Percentiles rank a stretch among this genome's conserved stretches.
These are phyloP conservation scores for Solea senegalensis DNA, from an alignment of 2,113 vertebrate species.

Conservation along the genomic window DNA sequence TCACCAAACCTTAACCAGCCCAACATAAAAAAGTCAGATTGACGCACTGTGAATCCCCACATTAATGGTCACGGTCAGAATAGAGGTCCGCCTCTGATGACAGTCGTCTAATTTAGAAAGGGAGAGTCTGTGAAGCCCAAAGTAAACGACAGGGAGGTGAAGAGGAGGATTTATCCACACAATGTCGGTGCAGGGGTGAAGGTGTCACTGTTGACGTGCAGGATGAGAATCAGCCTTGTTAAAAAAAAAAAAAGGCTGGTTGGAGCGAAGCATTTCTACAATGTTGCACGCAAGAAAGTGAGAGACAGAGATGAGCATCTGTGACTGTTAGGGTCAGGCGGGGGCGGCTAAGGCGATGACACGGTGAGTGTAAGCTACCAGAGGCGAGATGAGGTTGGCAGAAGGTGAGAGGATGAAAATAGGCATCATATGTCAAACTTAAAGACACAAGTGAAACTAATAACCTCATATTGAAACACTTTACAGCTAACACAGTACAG, in stretches of 20 bases:
- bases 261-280: constrained; percentile 35
- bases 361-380: constrained; percentile 2
- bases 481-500: not conserved
- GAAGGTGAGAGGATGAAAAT: constrained; percentile 46
- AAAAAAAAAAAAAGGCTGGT: constrained; percentile 23
- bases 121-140: constrained; percentile 17
- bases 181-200: constrained; percentile 36
- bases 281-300: constrained; percentile 14
- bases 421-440: constrained; percentile 42
- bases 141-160: constrained; percentile 27
- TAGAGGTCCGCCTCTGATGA: constrained; percentile 17
- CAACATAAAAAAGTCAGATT: constrained; percentile 5
- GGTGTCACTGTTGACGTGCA: constrained; percentile 48
- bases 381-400: constrained; percentile 43
- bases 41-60: not conserved
- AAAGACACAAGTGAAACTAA: constrained; percentile 19
- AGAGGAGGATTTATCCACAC: constrained; percentile 36
- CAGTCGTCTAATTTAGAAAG: constrained; percentile 36
- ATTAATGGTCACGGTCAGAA: constrained; percentile 15
- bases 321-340: constrained; percentile 18
- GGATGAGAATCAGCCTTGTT: constrained; percentile 48
- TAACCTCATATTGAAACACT: constrained; percentile 13
- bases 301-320: constrained; percentile 34
- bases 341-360: constrained; percentile 29
- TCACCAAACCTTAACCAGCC: not conserved